Conservation (phyloP, 2,113 vertebrate species). For the Zosterops japonicus region DNA sequence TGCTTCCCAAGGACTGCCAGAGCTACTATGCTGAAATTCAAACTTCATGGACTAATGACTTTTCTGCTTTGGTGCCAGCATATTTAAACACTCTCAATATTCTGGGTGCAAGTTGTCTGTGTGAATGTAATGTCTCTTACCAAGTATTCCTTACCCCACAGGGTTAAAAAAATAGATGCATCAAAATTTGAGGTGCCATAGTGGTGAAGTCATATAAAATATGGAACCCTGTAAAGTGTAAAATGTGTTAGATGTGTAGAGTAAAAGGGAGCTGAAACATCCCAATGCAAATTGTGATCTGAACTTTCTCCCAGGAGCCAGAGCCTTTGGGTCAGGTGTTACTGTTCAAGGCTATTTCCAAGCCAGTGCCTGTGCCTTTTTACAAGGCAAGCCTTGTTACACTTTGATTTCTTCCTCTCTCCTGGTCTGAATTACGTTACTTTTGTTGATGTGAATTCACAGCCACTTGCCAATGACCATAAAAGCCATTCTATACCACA, state of each 20-base stretch:
- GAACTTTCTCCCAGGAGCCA: neutral
- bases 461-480: constrained; percentile 52
- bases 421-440: constrained; percentile 49
- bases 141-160: neutral
- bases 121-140: neutral
- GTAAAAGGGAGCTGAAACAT: neutral
- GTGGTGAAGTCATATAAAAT: neutral
- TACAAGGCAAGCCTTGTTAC: constrained; percentile 16
- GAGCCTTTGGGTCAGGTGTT: constrained; percentile 36
- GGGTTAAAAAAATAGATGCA: neutral
- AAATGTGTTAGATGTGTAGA: neutral
- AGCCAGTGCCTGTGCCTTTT: neutral
- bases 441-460: constrained; percentile 57
- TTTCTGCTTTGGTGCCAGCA: neutral
- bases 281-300: constrained; percentile 24
- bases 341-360: constrained; percentile 29
- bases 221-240: neutral
- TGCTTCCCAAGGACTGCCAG: constrained; percentile 20
- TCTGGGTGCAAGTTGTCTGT: neutral
- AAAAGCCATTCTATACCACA: constrained; percentile 46
- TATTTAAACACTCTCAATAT: neutral
- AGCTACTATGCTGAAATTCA: neutral
- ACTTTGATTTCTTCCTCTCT: constrained; percentile 58
- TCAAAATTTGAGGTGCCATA: neutral
- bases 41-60: neutral